These are phyloP conservation scores for Ellobius talpinus DNA, from an alignment of 2,113 vertebrate species.

Conservation along the genomic window DNA sequence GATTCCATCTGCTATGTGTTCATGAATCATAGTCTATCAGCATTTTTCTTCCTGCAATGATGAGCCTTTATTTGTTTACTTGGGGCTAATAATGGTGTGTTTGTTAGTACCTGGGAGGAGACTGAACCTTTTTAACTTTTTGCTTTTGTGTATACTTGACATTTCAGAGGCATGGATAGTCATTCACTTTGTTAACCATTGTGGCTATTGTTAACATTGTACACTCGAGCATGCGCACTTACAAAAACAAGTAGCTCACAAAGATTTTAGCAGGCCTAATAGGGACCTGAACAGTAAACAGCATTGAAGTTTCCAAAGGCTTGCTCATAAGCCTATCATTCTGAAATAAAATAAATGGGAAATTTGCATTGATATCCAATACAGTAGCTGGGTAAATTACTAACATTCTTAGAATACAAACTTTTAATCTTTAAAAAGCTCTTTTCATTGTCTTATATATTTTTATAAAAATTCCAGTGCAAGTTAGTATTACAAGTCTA, in stretches of 20 bases:
- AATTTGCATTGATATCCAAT: neutral
- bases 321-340: neutral
- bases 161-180: slow-evolving; percentile 10
- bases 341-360: neutral
- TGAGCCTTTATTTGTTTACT: slow-evolving; percentile 10
- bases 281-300: neutral
- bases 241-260: neutral
- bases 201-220: neutral
- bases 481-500: neutral
- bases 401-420: neutral
- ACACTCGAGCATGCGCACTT: neutral
- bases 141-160: neutral
- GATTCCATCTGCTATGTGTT: neutral
- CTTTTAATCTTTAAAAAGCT: slow-evolving; percentile 5
- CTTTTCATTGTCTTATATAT: neutral
- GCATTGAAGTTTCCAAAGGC: neutral
- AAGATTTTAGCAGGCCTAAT: neutral
- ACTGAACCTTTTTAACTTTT: neutral
- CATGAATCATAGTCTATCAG: slow-evolving; percentile 15
- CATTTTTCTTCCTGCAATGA: neutral
- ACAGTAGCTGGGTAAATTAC: neutral
- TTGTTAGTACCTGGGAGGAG: neutral
- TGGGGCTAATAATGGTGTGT: neutral
- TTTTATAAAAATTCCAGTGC: neutral
- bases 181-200: neutral